phyloP scores from a whole-genome alignment of 2,113 vertebrate species.

The Trochalopteron elliotii region DNA sequence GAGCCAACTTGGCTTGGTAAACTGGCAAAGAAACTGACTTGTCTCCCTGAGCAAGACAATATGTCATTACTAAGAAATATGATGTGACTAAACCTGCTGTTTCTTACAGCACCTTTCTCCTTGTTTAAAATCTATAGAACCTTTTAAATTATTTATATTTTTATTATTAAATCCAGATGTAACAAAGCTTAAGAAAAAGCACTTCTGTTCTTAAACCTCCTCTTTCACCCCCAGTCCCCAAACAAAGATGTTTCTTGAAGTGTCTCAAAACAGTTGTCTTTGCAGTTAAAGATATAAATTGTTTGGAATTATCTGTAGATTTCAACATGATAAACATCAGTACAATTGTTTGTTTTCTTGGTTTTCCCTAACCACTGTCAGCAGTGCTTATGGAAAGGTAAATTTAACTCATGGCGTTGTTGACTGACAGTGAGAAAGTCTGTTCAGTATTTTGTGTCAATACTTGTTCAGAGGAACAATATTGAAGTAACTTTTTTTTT shows the following conservation, averaged over 20 bases:
- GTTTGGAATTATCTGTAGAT: neutral
- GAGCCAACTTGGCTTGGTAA: neutral
- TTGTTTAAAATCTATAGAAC: neutral
- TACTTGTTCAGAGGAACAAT: neutral
- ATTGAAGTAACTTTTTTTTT: neutral
- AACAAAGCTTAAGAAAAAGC: neutral
- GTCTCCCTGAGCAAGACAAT: neutral
- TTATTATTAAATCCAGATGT: neutral
- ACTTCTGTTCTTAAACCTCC: neutral
- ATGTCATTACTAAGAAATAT: neutral
- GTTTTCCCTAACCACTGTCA: neutral
- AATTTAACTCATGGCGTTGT: neutral
- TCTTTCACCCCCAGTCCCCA: accelerated
- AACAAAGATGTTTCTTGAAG: neutral
- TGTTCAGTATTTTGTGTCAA: neutral
- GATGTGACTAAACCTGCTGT: neutral
- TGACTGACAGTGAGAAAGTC: neutral
- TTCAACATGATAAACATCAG: neutral
- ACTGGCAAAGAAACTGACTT: neutral
- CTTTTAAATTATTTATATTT: neutral
- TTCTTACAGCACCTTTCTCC: neutral
- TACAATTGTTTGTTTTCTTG: neutral
- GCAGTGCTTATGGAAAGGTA: neutral
- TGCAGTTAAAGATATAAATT: neutral
- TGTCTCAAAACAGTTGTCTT: neutral